These are phyloP conservation scores for Encarsia formosa DNA, from an alignment of 2,888 invertebrate genomes.

Conservation along the genomic window DNA sequence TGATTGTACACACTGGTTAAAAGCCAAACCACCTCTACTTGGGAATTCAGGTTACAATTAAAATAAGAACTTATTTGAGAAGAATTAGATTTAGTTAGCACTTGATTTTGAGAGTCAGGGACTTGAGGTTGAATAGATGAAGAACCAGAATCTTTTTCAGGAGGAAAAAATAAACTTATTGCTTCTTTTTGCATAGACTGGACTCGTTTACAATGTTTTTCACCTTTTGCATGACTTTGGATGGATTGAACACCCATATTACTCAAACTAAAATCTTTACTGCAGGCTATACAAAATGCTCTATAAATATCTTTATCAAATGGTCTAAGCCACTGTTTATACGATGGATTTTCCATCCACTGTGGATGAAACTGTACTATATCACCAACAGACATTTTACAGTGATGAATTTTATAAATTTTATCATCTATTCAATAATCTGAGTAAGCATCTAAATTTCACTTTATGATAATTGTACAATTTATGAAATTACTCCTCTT, in stretches of 20 bases:
- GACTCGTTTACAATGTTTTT: background rate
- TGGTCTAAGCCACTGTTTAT: background rate
- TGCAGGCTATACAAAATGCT: background rate
- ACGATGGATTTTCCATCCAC: background rate
- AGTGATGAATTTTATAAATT: too few species aligned
- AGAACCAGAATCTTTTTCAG: background rate
- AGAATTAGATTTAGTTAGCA: background rate
- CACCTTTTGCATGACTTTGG: background rate
- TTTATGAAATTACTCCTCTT: too few species aligned
- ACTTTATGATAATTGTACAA: too few species aligned
- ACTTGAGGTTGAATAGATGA: background rate
- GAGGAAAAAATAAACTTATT: background rate
- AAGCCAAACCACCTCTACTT: background rate
- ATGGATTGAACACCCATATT: background rate
- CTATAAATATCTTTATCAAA: background rate
- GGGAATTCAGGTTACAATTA: background rate
- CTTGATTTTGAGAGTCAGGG: background rate
- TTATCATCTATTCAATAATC: too few species aligned
- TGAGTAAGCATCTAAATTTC: too few species aligned
- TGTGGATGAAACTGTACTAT: background rate
- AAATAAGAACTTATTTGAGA: background rate
- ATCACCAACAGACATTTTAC: slow-evolving; percentile 1
- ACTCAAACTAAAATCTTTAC: background rate
- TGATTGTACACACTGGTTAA: background rate
- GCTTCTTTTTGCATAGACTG: background rate